Conservation (phyloP, 2,797 vertebrate genomes). For the Tiaroga cobitis region DNA sequence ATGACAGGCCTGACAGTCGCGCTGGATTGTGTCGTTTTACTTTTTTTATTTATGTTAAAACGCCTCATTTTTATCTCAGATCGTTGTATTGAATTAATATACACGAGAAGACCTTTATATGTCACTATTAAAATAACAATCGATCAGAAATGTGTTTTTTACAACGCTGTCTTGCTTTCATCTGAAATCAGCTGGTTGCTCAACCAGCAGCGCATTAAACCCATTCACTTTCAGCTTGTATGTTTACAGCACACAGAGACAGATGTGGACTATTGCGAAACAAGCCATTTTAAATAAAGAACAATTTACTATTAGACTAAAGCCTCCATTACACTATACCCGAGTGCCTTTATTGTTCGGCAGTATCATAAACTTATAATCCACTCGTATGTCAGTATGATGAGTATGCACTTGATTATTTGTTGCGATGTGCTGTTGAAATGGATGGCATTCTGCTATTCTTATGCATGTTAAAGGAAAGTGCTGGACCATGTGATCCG, state of each 20-base stretch:
- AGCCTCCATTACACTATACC: background rate
- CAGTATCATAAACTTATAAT: background rate
- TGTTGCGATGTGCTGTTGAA: background rate
- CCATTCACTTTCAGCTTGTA: background rate
- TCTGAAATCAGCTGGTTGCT: slow-evolving; percentile 15
- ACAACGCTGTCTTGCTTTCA: background rate
- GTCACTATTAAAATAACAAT: background rate
- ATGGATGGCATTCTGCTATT: background rate
- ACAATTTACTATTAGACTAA: background rate
- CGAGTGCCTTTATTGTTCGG: background rate
- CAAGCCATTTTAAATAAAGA: background rate
- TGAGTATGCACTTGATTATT: background rate
- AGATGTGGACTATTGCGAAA: slow-evolving; percentile 33
- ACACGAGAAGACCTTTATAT: background rate
- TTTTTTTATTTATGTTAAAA: no score
- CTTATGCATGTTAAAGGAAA: slow-evolving; percentile 11
- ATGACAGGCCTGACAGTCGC: slow-evolving; percentile 38
- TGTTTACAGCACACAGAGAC: slow-evolving; percentile 23
- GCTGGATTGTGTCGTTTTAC: background rate
- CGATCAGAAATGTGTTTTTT: background rate
- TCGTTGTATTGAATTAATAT: background rate
- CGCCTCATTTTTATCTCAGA: background rate
- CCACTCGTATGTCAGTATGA: background rate
- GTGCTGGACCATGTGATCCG: slow-evolving; percentile 75
- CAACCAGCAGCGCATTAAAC: background rate